Conservation (phyloP, 2,113 vertebrate species). For the Rhizomys pruinosus region DNA sequence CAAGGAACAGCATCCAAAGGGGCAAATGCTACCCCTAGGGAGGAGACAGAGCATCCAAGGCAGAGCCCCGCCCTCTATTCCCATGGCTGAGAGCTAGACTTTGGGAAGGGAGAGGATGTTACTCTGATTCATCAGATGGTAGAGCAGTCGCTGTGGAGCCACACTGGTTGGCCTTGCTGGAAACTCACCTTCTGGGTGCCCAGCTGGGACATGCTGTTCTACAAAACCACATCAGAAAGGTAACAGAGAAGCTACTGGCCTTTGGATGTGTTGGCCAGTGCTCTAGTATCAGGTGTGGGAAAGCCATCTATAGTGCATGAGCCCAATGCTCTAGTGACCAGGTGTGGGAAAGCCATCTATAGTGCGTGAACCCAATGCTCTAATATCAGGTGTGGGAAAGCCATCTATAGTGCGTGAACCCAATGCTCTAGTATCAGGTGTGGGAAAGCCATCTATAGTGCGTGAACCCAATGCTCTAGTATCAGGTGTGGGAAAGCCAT, state of each 20-base stretch:
- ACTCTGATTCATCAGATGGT: neutral
- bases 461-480: neutral
- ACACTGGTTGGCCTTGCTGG: neutral
- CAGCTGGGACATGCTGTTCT: neutral
- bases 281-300: neutral
- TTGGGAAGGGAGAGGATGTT: neutral
- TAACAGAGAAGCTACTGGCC: neutral
- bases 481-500: neutral
- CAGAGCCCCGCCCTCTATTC: neutral
- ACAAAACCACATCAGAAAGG: neutral
- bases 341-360: neutral
- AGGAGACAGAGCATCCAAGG: neutral
- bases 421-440: neutral
- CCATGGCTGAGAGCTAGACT: neutral
- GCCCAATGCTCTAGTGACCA: neutral
- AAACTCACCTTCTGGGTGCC: neutral
- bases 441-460: neutral
- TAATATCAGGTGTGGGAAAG: neutral
- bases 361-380: neutral
- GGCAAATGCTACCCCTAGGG: neutral
- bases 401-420: too few species aligned
- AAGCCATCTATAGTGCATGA: too few species aligned
- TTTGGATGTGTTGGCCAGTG: neutral
- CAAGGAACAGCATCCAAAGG: neutral
- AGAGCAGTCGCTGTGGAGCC: neutral